phyloP scores from a whole-genome alignment of 1,140 invertebrate genomes.

The Diorhabda elongata region DNA sequence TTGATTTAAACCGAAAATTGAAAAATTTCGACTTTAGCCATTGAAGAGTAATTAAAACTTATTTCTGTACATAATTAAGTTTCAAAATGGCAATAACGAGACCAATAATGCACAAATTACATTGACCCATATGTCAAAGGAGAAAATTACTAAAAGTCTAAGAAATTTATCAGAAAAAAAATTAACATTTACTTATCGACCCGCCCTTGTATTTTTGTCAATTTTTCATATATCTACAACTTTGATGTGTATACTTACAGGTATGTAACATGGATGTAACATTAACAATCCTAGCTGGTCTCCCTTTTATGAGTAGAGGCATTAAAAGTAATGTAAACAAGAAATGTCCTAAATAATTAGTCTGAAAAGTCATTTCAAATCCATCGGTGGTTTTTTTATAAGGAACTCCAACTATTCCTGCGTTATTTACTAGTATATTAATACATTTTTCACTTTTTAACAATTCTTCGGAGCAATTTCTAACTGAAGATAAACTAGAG shows the following conservation, averaged over 20 bases:
- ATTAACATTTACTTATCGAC: neutral
- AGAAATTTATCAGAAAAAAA: neutral
- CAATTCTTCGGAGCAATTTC: slow-evolving; percentile 64
- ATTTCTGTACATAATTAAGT: too few relatives aligned
- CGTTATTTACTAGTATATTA: slow-evolving; percentile 79
- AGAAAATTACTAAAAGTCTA: too few relatives aligned
- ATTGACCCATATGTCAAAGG: too few relatives aligned
- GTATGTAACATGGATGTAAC: slow-evolving; percentile 58
- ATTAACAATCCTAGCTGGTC: slow-evolving; percentile 56
- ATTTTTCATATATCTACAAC: neutral
- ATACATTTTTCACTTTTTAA: slow-evolving; percentile 57
- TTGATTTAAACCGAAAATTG: too few relatives aligned
- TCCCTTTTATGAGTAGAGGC: slow-evolving; percentile 51
- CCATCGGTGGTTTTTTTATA: slow-evolving; percentile 66
- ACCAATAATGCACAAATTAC: too few relatives aligned
- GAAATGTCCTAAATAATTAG: slow-evolving; percentile 81
- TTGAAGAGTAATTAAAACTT: too few relatives aligned
- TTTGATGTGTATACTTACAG: slow-evolving; percentile 38
- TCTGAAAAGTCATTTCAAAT: slow-evolving; percentile 74
- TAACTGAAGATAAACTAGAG: slow-evolving; percentile 65
- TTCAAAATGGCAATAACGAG: too few relatives aligned
- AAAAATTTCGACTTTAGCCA: too few relatives aligned
- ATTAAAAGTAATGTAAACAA: slow-evolving; percentile 76
- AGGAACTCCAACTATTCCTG: slow-evolving; percentile 71
- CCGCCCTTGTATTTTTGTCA: slow-evolving; percentile 18